phyloP scores from a whole-genome alignment of 2,888 invertebrate species.

The Belgica antarctica region DNA sequence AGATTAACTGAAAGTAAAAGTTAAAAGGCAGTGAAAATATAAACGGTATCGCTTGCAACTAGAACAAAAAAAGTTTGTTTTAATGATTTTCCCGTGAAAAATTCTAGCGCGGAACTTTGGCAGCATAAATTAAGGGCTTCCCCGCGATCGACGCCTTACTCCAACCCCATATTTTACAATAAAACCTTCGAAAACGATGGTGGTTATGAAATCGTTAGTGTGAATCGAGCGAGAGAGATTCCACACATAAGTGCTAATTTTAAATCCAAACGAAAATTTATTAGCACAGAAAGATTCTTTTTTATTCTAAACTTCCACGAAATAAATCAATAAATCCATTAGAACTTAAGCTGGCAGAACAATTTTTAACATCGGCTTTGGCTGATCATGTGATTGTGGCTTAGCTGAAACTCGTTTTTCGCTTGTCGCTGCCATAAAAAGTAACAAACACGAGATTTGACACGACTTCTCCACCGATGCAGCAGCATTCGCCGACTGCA shows the following conservation, averaged over 20 bases:
- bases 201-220: neutral
- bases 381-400: slow-evolving; percentile 20
- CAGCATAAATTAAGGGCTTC: neutral
- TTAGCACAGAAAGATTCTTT: neutral
- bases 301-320: neutral
- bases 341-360: neutral
- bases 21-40: neutral
- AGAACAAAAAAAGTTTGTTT: neutral
- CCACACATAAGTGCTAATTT: slow-evolving; percentile 8
- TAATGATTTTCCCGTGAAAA: neutral
- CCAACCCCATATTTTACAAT: slow-evolving; percentile 17
- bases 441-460: slow-evolving; percentile 23
- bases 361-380: neutral
- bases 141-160: neutral
- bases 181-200: slow-evolving; percentile 19
- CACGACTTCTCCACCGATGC: neutral
- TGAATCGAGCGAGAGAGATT: neutral
- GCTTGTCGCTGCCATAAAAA: too few relatives aligned
- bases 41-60: neutral
- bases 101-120: neutral
- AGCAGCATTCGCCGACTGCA: too few relatives aligned
- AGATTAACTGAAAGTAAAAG: slow-evolving; percentile 42
- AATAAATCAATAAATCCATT: neutral
- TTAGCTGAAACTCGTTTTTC: too few relatives aligned
- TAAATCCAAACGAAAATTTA: neutral